Evolutionary conservation across 2,113 vertebrate species (phyloP).

Genomic region (Alexandromys fortis): DNA sequence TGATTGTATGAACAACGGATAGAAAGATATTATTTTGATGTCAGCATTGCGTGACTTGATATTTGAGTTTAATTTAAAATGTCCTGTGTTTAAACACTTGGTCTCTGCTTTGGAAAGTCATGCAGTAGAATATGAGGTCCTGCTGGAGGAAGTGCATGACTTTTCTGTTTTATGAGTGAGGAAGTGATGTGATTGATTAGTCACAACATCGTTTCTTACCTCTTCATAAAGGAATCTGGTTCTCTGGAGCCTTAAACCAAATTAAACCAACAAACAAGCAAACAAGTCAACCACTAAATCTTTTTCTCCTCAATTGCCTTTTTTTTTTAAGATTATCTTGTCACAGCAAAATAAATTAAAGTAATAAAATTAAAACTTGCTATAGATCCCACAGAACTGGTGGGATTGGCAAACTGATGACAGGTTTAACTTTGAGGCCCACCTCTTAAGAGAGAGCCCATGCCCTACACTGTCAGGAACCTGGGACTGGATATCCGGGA

Average conservation of each 20-base stretch:
- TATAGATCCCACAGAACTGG: neutral
- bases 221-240: neutral
- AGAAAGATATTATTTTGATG: conserved; percentile 56
- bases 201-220: neutral
- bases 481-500: neutral
- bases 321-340: neutral
- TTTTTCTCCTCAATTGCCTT: neutral
- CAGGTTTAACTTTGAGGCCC: neutral
- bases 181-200: too few relatives aligned
- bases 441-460: neutral
- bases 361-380: neutral
- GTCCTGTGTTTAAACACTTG: neutral
- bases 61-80: neutral
- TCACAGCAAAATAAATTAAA: neutral
- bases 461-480: neutral
- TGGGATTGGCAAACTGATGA: neutral
- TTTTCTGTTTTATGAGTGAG: neutral
- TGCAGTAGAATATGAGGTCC: too few relatives aligned
- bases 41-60: neutral
- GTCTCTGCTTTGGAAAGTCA: neutral
- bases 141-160: neutral
- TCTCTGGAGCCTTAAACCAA: neutral
- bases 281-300: neutral
- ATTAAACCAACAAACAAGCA: too few relatives aligned
- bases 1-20: conserved; percentile 57